Conservation (phyloP, 2,113 vertebrate genomes). For the Opisthocomus hoazin region DNA sequence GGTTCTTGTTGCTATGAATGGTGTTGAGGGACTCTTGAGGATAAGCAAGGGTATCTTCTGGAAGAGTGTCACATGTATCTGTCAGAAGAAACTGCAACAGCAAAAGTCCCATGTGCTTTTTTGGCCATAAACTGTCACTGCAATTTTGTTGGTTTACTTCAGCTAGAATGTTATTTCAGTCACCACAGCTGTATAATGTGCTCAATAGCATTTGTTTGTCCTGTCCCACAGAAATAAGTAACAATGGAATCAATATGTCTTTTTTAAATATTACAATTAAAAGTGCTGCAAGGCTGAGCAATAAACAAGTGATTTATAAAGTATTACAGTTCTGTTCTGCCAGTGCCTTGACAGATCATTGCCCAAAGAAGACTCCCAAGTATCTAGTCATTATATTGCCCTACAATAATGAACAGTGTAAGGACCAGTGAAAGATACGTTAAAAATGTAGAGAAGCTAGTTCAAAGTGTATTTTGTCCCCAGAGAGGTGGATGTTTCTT, state of each 20-base stretch:
- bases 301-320: neutral
- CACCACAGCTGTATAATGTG: neutral
- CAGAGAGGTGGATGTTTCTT: neutral
- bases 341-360: neutral
- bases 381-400: neutral
- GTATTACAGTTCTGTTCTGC: neutral
- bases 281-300: neutral
- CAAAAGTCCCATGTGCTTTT: neutral
- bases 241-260: neutral
- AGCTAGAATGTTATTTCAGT: neutral
- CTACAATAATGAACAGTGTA: neutral
- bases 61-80: neutral
- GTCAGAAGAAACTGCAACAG: neutral
- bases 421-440: neutral
- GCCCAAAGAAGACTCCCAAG: neutral
- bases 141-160: neutral
- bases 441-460: neutral
- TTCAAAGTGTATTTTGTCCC: neutral
- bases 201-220: neutral
- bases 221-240: neutral
- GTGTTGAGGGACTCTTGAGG: neutral
- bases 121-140: neutral
- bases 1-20: neutral
- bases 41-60: neutral
- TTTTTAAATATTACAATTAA: neutral